phyloP scores from a whole-genome alignment of 2,888 invertebrate species.

The Neoitamus cyanurus region DNA sequence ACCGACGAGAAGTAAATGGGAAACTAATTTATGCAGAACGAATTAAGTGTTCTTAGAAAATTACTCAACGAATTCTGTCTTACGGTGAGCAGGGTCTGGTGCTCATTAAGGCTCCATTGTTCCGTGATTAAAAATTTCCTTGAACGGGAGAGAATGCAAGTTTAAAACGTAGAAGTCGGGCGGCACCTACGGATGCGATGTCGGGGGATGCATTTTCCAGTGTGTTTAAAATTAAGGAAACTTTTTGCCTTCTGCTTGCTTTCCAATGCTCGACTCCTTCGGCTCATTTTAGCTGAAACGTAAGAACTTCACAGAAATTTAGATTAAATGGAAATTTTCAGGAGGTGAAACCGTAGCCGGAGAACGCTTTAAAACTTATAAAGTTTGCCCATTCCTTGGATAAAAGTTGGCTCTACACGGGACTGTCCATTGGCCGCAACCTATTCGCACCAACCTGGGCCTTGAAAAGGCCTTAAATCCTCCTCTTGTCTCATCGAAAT shows the following conservation, averaged over 20 bases:
- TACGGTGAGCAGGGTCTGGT: conserved; percentile 27
- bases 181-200: background rate
- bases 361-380: background rate
- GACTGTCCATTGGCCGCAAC: background rate
- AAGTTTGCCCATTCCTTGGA: background rate
- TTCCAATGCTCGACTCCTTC: background rate
- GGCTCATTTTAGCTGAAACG: background rate
- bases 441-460: background rate
- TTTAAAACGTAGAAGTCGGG: background rate
- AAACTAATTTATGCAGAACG: conserved; percentile 43
- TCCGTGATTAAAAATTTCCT: conserved; percentile 36
- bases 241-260: background rate
- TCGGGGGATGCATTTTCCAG: background rate
- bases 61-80: conserved; percentile 28
- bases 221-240: conserved; percentile 26
- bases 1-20: conserved; percentile 28
- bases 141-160: background rate
- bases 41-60: conserved; percentile 46
- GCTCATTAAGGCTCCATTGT: conserved; percentile 43
- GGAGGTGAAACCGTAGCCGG: background rate
- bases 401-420: background rate
- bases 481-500: background rate
- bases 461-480: background rate
- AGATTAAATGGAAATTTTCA: background rate
- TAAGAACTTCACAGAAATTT: background rate